A percentile compares a stretch with the other conserved stretches of the same genome.
phyloP scores from a whole-genome alignment of 2,113 vertebrate species.

The Seriola aureovittata region DNA sequence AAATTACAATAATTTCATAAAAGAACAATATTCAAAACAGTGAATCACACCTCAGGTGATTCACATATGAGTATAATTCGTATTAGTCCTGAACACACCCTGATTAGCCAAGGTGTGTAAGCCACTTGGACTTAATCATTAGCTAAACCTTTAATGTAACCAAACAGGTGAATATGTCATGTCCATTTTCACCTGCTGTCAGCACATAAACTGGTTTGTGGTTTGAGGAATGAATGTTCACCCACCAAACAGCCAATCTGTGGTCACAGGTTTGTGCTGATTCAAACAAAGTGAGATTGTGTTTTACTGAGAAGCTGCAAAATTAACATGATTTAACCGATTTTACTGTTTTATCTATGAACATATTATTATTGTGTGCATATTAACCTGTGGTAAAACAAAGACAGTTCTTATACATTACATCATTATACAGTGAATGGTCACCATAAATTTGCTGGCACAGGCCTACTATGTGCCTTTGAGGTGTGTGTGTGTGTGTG shows the following conservation, averaged over 20 bases:
- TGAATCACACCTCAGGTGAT: conserved; percentile 16
- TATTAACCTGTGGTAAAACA: not conserved
- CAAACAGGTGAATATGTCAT: conserved; percentile 2
- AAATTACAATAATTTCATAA: no score
- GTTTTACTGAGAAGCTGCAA: no score
- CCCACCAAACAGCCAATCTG: not conserved
- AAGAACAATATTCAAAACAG: not conserved
- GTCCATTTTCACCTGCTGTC: not conserved
- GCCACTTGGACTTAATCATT: conserved; percentile 47
- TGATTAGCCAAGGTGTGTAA: conserved; percentile 34
- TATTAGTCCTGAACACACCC: conserved; percentile 28
- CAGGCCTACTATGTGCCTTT: not conserved
- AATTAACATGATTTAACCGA: no score
- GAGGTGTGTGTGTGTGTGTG: not conserved
- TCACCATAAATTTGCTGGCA: not conserved
- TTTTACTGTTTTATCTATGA: no score
- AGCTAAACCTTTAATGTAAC: conserved; percentile 13
- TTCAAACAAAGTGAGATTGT: not conserved
- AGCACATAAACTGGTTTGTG: conserved; percentile 10
- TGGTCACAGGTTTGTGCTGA: not conserved
- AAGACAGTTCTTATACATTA: not conserved
- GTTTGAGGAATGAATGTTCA: conserved; percentile 20
- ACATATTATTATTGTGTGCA: no score
- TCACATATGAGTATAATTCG: conserved; percentile 14
- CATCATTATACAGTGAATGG: not conserved